phyloP scores from a whole-genome alignment of 2,888 invertebrate genomes.

The Tetrapedia diversipes region DNA sequence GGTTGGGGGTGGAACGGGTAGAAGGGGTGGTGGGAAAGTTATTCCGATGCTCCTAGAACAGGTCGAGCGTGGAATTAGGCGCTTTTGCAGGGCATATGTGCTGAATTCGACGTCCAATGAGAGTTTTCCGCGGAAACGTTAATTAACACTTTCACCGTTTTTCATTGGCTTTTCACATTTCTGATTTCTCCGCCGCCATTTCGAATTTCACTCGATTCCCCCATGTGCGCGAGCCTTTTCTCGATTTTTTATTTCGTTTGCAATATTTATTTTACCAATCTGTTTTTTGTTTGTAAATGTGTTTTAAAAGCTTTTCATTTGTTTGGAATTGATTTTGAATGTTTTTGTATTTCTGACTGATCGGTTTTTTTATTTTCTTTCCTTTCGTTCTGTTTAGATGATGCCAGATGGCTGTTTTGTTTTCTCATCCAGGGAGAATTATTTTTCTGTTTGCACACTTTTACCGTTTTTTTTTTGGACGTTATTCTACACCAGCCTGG shows the following conservation, averaged over 20 bases:
- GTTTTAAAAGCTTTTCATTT: too few species aligned
- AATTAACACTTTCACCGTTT: conserved; percentile 56
- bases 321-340: too few species aligned
- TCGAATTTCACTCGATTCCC: not conserved
- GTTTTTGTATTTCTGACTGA: too few species aligned
- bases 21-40: conserved; percentile 25
- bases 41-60: conserved; percentile 40
- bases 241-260: too few species aligned
- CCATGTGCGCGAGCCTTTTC: too few species aligned
- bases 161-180: not conserved
- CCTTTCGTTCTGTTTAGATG: not conserved
- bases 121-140: conserved; percentile 61
- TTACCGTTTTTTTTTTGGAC: too few species aligned
- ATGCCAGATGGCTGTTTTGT: too few species aligned
- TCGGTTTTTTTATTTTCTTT: not conserved
- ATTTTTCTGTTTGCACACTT: not conserved
- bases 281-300: too few species aligned
- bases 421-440: not conserved
- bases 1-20: not conserved
- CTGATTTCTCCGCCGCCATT: not conserved
- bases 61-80: conserved; percentile 69
- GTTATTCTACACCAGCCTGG: too few species aligned
- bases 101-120: conserved; percentile 63
- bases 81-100: conserved; percentile 65
- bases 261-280: too few species aligned